Percentiles rank a stretch among this genome's conserved stretches.
Evolutionary conservation across 2,797 vertebrate species (phyloP).

Genomic region (Columba guinea): DNA sequence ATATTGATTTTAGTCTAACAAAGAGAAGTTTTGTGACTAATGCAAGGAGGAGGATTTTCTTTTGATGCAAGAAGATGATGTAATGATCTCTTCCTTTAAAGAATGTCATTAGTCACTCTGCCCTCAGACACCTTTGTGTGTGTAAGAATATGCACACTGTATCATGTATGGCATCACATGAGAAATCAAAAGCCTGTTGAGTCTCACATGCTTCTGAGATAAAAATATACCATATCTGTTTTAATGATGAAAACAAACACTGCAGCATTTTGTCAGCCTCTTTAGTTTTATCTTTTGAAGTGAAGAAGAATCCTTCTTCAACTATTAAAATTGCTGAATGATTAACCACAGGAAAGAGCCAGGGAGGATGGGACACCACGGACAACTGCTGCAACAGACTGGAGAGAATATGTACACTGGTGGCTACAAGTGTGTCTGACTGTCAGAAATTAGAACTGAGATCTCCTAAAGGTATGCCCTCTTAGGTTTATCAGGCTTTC

Average conservation of each 20-base stretch:
- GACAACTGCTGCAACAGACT: background rate
- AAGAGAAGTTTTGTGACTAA: background rate
- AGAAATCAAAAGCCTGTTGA: background rate
- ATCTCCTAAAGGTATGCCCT: background rate
- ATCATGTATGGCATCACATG: background rate
- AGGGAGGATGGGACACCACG: rapidly evolving
- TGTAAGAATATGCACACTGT: background rate
- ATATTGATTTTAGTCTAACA: background rate
- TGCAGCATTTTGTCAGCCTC: background rate
- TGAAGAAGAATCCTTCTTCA: background rate
- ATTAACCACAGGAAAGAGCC: background rate
- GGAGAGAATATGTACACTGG: background rate
- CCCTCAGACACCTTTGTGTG: background rate
- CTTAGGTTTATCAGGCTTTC: background rate
- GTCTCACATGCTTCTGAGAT: background rate
- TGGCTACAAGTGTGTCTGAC: background rate
- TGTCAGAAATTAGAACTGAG: background rate
- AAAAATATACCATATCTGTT: background rate
- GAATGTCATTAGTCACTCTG: constrained; percentile 13
- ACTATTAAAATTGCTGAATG: background rate
- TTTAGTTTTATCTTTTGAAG: background rate
- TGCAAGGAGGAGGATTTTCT: background rate
- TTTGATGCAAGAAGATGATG: background rate
- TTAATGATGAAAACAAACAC: background rate
- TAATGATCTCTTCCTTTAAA: background rate